Evolutionary conservation across 2,888 invertebrate genomes (phyloP).

Genomic region (Diadromus collaris): DNA sequence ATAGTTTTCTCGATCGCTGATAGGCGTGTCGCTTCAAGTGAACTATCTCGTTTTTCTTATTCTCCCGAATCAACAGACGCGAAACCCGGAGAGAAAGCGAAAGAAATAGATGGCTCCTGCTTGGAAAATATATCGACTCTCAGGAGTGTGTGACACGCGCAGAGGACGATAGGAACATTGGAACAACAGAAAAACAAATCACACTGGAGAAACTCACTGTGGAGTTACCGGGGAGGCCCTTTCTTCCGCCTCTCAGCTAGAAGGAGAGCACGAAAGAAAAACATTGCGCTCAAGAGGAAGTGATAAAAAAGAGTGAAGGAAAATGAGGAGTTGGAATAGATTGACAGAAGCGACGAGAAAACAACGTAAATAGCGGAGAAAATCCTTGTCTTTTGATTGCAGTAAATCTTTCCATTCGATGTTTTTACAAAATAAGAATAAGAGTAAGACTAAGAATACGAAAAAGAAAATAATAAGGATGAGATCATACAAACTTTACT

Average conservation of each 20-base stretch:
- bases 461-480: no score
- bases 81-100: conserved; percentile 19
- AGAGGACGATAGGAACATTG: conserved; percentile 50
- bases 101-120: conserved; percentile 45
- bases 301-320: conserved; percentile 46
- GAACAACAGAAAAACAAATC: conserved; percentile 62
- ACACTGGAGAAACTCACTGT: conserved; percentile 51
- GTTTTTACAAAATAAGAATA: conserved; percentile 1
- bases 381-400: conserved; percentile 19
- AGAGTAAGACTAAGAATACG: no score
- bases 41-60: conserved; percentile 43
- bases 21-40: conserved; percentile 21
- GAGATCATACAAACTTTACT: background rate
- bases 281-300: conserved; percentile 30
- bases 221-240: conserved; percentile 44
- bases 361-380: conserved; percentile 31
- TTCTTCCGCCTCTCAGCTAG: conserved; percentile 28
- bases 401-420: background rate
- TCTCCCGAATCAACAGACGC: conserved; percentile 52
- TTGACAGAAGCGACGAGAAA: conserved; percentile 44
- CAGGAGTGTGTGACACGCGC: conserved; percentile 49
- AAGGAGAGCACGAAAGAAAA: conserved; percentile 21
- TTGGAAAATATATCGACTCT: conserved; percentile 54
- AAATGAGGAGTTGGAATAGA: conserved; percentile 41
- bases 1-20: conserved; percentile 34